Evolutionary conservation across 2,113 vertebrate species (phyloP).

Genomic region (Hassar affinis): DNA sequence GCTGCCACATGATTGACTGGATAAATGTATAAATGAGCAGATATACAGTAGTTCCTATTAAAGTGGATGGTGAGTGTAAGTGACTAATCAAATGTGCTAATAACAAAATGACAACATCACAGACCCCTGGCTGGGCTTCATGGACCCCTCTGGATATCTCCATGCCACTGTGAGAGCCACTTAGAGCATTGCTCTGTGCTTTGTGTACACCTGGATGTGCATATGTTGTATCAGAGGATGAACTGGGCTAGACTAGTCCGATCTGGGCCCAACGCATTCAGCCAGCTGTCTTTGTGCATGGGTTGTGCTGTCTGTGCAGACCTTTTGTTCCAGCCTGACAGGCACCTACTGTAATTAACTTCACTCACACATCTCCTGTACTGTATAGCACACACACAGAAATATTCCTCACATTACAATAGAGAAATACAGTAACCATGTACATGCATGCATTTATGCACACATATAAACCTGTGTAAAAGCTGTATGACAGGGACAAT

Average conservation of each 20-base stretch:
- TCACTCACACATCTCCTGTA: conserved; percentile 52
- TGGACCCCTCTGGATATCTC: background rate
- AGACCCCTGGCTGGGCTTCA: background rate
- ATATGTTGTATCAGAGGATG: conserved; percentile 41
- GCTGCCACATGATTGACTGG: too few relatives aligned
- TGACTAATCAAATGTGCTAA: background rate
- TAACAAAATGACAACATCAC: background rate
- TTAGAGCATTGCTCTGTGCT: background rate
- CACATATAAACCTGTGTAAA: background rate
- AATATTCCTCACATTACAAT: conserved; percentile 56
- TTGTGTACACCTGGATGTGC: background rate
- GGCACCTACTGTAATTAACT: conserved; percentile 75
- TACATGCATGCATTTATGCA: background rate
- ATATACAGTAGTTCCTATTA: too few relatives aligned
- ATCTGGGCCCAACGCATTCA: conserved; percentile 62
- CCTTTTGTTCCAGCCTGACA: conserved; percentile 75
- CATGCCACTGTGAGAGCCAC: background rate
- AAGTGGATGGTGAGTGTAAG: too few relatives aligned
- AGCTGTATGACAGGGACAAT: conserved; percentile 33
- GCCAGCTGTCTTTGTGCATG: conserved; percentile 67
- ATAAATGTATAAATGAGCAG: too few relatives aligned
- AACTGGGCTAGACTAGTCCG: conserved; percentile 61
- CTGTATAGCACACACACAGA: conserved; percentile 53
- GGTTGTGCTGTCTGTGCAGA: conserved; percentile 76
- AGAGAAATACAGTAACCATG: conserved; percentile 24